Evolutionary conservation across 35 echinoderm and acorn worm species (phyloP), one percentile per base, ranked within the genome.

Genomic region (Stichopus chloronotus): DNA sequence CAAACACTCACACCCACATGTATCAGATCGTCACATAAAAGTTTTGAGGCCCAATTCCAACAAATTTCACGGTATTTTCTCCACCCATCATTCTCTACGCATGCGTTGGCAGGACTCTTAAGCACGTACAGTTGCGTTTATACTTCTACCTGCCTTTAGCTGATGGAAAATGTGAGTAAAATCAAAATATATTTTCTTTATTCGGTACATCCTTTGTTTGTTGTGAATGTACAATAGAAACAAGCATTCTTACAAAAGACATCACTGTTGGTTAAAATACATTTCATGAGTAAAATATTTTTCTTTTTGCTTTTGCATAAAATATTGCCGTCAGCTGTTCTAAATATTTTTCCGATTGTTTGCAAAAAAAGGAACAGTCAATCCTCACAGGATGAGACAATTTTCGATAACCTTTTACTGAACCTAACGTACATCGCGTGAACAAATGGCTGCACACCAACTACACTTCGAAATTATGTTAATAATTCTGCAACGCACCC

Each of bases 41-140:
- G 69, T 74, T 74, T 58, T 16, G 22, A 85, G 9, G 23, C 17
- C 55, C 16, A 20, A 20, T 81, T 30, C 25, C 55, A 58, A 58
- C 21, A 21, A 58, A 53, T 82, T 43, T 82, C 79, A 21, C 82
- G 4, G 17, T 58, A 58, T 78, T 21, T 23, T 55, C 82, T 58
- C 82, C 80, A 57, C 80, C 80, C 80, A 56, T 83, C 55, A 2
- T 21, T 58, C 5, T 58, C 17, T 58, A 58, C 82, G 82, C 82
- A 85, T 85, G 82, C 82, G 82, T 58, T 12, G 55, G 9, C 19
- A 23, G 8, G 8, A 58, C 56, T 85, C 21, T 9, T 9, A 85
- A 58, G 53, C 82, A 85, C 82, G 82, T 85, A 85, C 6, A 58
- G 9, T 5, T 59, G 13, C 69, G 22, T 74, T 74, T 74, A 7